These are phyloP conservation scores for Lanius ludovicianus DNA, from an alignment of 2,113 vertebrate species.

Conservation along the genomic window DNA sequence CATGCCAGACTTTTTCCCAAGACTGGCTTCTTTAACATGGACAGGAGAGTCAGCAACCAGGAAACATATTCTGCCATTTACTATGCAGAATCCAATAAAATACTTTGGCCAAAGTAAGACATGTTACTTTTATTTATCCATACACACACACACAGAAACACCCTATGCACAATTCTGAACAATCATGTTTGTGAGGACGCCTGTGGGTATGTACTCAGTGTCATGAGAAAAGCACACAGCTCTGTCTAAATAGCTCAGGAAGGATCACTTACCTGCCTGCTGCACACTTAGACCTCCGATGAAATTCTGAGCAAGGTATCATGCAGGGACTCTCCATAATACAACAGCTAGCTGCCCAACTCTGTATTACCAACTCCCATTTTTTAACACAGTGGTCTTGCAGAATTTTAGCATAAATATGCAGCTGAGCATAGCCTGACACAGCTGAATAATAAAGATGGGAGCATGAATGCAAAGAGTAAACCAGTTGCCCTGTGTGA, in stretches of 20 bases:
- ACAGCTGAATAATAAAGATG: not conserved
- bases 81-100: not conserved
- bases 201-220: not conserved
- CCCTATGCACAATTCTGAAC: not conserved
- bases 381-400: not conserved
- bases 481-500: not conserved
- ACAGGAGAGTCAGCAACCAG: not conserved
- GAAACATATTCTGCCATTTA: not conserved
- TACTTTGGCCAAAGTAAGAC: not conserved
- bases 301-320: rapidly evolving
- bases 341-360: not conserved
- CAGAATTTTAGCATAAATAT: not conserved
- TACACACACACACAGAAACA: not conserved
- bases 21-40: not conserved
- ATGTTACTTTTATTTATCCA: not conserved
- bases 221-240: not conserved
- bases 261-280: not conserved
- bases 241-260: not conserved
- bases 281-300: not conserved
- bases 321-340: not conserved
- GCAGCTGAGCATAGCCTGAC: not conserved
- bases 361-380: not conserved
- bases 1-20: not conserved
- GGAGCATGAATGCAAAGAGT: not conserved
- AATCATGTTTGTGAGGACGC: not conserved